Evolutionary conservation across 1,140 invertebrate genomes (phyloP).

Genomic region (Stenopsyche tienmushanensis): DNA sequence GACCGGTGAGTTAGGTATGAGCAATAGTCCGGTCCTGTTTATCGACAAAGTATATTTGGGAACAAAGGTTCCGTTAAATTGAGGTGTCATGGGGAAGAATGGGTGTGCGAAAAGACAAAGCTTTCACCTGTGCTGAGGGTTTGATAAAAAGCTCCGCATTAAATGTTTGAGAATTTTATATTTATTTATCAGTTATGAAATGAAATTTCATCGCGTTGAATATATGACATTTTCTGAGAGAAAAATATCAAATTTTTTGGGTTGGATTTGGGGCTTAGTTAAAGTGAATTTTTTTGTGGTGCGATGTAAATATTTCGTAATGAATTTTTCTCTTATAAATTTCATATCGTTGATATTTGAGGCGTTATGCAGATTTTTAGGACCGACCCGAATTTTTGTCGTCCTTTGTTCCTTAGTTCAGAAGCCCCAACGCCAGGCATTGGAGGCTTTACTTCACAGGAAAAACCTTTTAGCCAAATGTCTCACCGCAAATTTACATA

Average conservation of each 20-base stretch:
- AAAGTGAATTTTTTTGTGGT: too few relatives aligned
- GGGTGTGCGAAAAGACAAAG: not conserved
- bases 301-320: too few relatives aligned
- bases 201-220: too few relatives aligned
- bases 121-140: not conserved
- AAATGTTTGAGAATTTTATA: not conserved
- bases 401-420: not conserved
- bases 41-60: not conserved
- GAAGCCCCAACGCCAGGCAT: not conserved
- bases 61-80: not conserved
- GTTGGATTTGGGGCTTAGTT: too few relatives aligned
- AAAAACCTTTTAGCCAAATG: conserved; percentile 19
- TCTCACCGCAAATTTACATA: conserved; percentile 18
- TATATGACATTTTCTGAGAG: too few relatives aligned
- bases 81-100: not conserved
- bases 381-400: not conserved
- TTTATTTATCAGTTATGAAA: too few relatives aligned
- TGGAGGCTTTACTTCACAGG: not conserved
- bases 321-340: not conserved
- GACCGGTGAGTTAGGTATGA: not conserved
- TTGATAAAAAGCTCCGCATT: not conserved
- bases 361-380: not conserved
- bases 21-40: not conserved
- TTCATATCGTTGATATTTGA: not conserved
- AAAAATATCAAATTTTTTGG: too few relatives aligned